Evolutionary conservation across 2,113 vertebrate species (phyloP), one percentile per base, ranked within the genome.

Genomic region (Macrotus californicus): DNA sequence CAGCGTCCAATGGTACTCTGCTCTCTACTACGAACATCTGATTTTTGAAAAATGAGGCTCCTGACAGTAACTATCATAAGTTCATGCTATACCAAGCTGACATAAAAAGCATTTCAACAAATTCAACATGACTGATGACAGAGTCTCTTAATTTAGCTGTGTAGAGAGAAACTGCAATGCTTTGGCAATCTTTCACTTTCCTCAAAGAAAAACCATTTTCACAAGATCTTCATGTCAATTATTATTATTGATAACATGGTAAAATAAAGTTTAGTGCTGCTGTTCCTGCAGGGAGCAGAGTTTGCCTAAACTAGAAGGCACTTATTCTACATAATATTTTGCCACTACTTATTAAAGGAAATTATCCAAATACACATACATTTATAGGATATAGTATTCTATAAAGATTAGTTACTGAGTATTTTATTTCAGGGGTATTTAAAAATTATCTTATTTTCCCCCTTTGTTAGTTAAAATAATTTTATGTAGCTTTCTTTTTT

Each of bases 61-160:
- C 21, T 73, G 41, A 95, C 34, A 88, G 56, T 50, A 46, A 64
- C 85, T 86, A 6, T 91, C 86, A 88, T 64, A 94, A 31, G 64
- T 26, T 69, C 70, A 67, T 75, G 29, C 76, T 91, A 22, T 84
- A 10, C 19, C 73, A 72, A 75, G 18, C 31, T 89, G 75, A 91
- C 91, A 87, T 70, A 70, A 91, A 90, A 96, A 87, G 79, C 48
- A 73, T 85, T 93, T 95, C 73, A 96, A 93, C 83, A 91, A 76
- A 86, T 79, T 87, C 31, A 4, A 82, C 22, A 26, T 93, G 89
- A 97, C 81, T 79, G 46, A 94, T 95, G 48, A 66, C 19, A 48
- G 82, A 48, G 83, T 72, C 72, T 79, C 89, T 76, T 91, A 80
- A 95, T 94, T 89, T 76, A 94, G 82, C 75, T 95, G n/a, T 91